Evolutionary conservation across 1,140 invertebrate genomes (phyloP).

Genomic region (Drosophila pseudoobscura): DNA sequence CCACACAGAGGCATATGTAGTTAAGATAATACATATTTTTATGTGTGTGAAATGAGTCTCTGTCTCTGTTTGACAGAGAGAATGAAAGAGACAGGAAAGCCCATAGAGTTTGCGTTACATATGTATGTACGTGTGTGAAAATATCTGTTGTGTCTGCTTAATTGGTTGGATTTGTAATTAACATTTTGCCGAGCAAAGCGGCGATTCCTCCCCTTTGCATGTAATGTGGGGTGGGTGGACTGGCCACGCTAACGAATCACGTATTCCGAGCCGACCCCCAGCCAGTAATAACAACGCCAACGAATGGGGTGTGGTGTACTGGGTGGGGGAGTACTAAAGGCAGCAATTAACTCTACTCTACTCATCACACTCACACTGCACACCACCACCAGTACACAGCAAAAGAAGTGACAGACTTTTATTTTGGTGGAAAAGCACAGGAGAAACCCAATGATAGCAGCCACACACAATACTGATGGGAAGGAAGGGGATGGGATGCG

Average conservation of each 20-base stretch:
- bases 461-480: background rate
- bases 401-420: too few species aligned
- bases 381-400: background rate
- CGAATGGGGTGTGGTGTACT: constrained; percentile 23
- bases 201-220: constrained; percentile 31
- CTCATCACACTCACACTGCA: constrained; percentile 35
- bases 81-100: background rate
- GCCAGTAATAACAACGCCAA: constrained; percentile 46
- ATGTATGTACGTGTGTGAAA: background rate
- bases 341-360: constrained; percentile 63
- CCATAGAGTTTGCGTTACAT: background rate
- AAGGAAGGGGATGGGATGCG: constrained; percentile 2
- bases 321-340: constrained; percentile 28
- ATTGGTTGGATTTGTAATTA: constrained; percentile 63
- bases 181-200: constrained; percentile 19
- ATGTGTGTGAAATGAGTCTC: too few species aligned
- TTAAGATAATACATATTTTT: background rate
- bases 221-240: background rate
- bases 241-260: constrained; percentile 60
- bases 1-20: constrained; percentile 10
- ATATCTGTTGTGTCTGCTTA: constrained; percentile 22
- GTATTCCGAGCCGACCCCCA: constrained; percentile 22
- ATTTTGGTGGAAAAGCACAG: background rate
- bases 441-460: constrained; percentile 8
- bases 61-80: background rate